A percentile compares a stretch with the other conserved stretches of the same genome.
Conservation (phyloP, 2,113 vertebrate species). For the Recurvirostra avosetta region DNA sequence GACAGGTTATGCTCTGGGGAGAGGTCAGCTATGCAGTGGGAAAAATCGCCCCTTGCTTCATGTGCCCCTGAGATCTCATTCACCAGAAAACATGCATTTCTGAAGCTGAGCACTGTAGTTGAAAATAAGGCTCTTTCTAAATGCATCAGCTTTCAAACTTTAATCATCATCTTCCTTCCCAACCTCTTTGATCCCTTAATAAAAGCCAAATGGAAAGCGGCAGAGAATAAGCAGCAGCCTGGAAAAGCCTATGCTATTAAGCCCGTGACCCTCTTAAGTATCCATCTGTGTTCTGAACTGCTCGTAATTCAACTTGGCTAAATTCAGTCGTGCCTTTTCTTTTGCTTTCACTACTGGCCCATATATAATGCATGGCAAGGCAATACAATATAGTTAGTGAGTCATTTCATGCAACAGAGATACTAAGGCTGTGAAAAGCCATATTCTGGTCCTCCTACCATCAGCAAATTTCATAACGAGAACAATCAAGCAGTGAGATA, state of each 20-base stretch:
- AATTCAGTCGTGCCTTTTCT: neutral
- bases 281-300: neutral
- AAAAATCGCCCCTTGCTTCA: neutral
- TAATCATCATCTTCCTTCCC: neutral
- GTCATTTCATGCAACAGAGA: neutral
- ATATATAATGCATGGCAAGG: neutral
- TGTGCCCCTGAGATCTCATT: neutral
- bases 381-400: neutral
- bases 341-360: neutral
- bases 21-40: neutral
- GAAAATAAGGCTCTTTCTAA: neutral
- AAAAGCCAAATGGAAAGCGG: neutral
- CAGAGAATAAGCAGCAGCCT: constrained; percentile 14
- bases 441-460: neutral
- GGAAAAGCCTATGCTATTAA: neutral
- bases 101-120: neutral
- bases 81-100: neutral
- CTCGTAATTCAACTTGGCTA: neutral
- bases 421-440: neutral
- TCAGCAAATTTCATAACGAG: neutral
- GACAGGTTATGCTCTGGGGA: neutral
- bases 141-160: neutral
- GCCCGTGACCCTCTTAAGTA: neutral
- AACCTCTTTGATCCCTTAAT: constrained; percentile 38
- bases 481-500: neutral